Base-by-base conservation (phyloP, 2,113 vertebrate genomes). In the Hippocampus zosterae region DNA sequence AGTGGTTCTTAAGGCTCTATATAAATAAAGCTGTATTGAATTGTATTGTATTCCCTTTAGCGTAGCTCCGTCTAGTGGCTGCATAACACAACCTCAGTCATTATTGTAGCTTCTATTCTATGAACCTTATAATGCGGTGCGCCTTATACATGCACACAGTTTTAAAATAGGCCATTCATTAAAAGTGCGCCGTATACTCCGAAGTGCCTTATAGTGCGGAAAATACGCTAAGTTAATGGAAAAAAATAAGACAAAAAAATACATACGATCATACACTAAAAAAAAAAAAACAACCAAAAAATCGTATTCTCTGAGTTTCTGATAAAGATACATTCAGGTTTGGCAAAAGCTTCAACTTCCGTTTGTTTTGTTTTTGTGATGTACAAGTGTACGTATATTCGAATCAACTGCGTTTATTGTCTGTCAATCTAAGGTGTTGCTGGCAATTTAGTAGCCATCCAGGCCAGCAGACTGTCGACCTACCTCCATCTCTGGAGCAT, bases 381-480 rank as follows among this genome's bases (percentile, higher is more conserved):
- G 56, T 59, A 59, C 27, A 59, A 59, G 29, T 18, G 12, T 59
- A 18, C 11, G 23, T 12, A 44, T 44, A 12, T 44, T 44, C 2
- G 10, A 3, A 3, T 13, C 3, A 13, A 5, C 8, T 63, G 37
- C 46, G 27, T 13, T 65, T 12, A 27, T 13, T 65, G n/a, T n/a
- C 9, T 61, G 2, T 72, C 61, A 12, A 7, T 44, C 12, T 60
- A 29, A 92, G 97, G 97, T 80, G 96, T 98, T 19, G 97, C 96
- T 8, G 97, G 97, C 50, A 99, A 98, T 83, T 88, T 99, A 84
- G 97, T 97, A 0, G 96, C 97, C 73, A 95, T 99, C 84, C 97
- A 99, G 88, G 96, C 95, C 74, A 98, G 97, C 77, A 92, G 96
- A 40, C 93, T 98, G 79, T 98, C 97, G 7, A 99, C 97, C 25